phyloP scores from a whole-genome alignment of 2,113 vertebrate species.

The Pterocles gutturalis region DNA sequence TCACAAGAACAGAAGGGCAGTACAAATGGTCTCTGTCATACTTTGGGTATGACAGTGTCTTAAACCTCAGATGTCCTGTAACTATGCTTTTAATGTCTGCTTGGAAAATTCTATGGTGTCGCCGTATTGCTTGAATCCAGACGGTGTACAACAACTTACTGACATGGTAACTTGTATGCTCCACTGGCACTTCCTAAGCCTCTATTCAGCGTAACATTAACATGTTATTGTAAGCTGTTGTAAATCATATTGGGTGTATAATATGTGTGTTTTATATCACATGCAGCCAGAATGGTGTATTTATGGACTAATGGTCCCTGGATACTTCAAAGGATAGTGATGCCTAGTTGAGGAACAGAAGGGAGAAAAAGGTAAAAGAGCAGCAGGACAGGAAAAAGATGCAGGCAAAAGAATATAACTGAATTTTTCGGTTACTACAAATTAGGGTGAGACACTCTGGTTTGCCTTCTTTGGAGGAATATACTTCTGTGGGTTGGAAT shows the following conservation, averaged over 20 bases:
- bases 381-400: neutral
- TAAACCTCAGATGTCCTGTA: neutral
- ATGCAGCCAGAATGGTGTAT: neutral
- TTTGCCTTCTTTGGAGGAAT: neutral
- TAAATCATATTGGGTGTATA: neutral
- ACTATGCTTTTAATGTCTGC: neutral
- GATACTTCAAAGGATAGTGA: neutral
- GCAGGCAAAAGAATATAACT: neutral
- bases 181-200: neutral
- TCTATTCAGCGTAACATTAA: neutral
- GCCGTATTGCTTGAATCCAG: neutral
- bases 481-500: neutral
- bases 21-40: neutral
- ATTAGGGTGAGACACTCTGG: neutral
- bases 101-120: neutral
- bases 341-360: neutral
- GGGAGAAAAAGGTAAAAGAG: neutral
- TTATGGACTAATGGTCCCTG: neutral
- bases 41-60: neutral
- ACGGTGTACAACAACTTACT: neutral
- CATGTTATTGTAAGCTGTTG: neutral
- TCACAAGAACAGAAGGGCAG: neutral
- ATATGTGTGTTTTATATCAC: neutral
- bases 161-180: neutral
- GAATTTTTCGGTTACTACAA: neutral